Percentiles rank a stretch among this genome's conserved stretches.
Conservation (phyloP, 2,888 invertebrate genomes). For the Sesia apiformis region DNA sequence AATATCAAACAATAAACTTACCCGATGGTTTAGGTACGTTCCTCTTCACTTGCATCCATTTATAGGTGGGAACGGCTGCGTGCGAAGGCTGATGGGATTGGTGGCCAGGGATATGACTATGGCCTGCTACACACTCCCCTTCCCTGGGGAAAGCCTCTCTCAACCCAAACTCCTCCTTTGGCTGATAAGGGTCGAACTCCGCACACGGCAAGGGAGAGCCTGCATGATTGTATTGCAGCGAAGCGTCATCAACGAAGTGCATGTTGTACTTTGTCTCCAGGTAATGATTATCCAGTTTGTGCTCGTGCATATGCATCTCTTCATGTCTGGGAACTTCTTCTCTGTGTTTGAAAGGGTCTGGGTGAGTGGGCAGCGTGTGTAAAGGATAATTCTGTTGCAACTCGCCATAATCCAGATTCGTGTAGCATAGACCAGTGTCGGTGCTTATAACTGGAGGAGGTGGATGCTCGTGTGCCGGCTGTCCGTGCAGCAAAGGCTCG, state of each 20-base stretch:
- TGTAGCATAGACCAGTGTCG: conserved; percentile 91
- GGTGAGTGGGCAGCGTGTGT: conserved; percentile 70
- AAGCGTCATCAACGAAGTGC: conserved; percentile 62
- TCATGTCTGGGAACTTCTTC: conserved; percentile 70
- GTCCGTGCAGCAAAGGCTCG: conserved; percentile 58
- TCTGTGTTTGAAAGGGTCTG: conserved; percentile 64
- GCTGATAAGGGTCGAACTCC: conserved; percentile 76
- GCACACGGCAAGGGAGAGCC: conserved; percentile 68
- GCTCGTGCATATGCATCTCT: conserved; percentile 57
- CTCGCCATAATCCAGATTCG: conserved; percentile 86
- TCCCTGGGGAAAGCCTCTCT: conserved; percentile 48
- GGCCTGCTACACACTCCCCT: conserved; percentile 43
- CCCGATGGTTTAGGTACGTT: conserved; percentile 95
- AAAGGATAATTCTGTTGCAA: conserved; percentile 65
- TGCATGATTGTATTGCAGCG: conserved; percentile 54
- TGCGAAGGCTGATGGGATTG: conserved; percentile 67
- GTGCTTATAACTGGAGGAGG: conserved; percentile 84
- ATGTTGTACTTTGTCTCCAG: conserved; percentile 71
- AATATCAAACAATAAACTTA: conserved; percentile 47
- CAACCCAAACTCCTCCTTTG: conserved; percentile 76
- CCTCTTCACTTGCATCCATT: conserved; percentile 99
- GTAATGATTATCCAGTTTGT: conserved; percentile 63
- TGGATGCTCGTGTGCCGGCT: conserved; percentile 57
- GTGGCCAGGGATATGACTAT: conserved; percentile 42
- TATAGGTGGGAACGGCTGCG: conserved; percentile 89